Evolutionary conservation across 37 sponge, comb jelly and placozoan genomes (phyloP).

Genomic region (Axinella damicornis): DNA sequence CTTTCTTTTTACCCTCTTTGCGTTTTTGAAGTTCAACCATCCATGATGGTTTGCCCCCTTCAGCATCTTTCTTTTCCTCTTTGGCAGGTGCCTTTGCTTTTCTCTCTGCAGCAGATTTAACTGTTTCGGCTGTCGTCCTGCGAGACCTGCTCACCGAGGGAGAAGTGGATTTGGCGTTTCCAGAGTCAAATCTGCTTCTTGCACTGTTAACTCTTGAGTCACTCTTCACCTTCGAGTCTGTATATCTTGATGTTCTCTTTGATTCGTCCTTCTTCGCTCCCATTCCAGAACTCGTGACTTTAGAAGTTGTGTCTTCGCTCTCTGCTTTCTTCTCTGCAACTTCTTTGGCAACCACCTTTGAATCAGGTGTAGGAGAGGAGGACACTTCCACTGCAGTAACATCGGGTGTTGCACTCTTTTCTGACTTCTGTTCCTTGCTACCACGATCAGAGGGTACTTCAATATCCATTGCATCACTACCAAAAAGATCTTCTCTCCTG

Average conservation of each 20-base stretch:
- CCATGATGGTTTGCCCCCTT: slow-evolving; percentile 40
- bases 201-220: slow-evolving; percentile 4
- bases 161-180: not conserved
- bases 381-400: not conserved
- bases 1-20: slow-evolving; percentile 5
- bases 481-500: not conserved
- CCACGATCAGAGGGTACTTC: not conserved
- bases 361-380: not conserved
- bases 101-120: too few species aligned
- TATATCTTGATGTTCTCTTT: not conserved
- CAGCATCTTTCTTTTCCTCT: not conserved
- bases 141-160: too few species aligned
- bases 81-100: too few species aligned
- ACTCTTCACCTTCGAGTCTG: too few species aligned
- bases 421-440: not conserved
- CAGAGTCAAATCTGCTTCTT: slow-evolving; percentile 17
- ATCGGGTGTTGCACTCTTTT: not conserved
- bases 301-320: not conserved
- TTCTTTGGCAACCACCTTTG: not conserved
- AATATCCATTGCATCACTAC: slow-evolving; percentile 4
- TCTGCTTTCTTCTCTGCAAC: not conserved
- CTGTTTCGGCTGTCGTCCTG: too few species aligned
- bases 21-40: slow-evolving; percentile 41
- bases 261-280: not conserved
- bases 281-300: not conserved